Evolutionary conservation across 1,140 invertebrate species (phyloP).

Genomic region (Drosophila orosa): DNA sequence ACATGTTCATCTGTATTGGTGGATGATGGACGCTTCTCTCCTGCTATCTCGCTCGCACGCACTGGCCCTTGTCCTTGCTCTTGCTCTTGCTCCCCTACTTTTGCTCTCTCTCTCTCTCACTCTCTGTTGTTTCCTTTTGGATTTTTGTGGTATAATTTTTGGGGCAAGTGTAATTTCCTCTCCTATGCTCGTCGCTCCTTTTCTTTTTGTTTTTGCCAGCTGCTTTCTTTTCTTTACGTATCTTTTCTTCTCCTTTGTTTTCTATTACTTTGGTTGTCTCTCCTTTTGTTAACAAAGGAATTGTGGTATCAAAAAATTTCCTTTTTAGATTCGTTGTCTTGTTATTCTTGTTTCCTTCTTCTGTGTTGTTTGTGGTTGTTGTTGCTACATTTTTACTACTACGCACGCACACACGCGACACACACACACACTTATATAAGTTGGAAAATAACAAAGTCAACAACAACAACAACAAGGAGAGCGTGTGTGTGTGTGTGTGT

Average conservation of each 20-base stretch:
- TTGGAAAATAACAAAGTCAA: conserved; percentile 8
- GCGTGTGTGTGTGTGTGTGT: conserved; percentile 26
- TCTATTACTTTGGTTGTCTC: neutral
- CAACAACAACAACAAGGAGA: conserved; percentile 12
- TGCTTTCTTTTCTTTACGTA: conserved; percentile 17
- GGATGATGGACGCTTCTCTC: conserved; percentile 25
- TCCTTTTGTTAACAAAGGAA: conserved; percentile 29
- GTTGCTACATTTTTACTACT: conserved; percentile 46
- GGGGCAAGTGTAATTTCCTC: conserved; percentile 58
- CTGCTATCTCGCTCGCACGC: conserved; percentile 10
- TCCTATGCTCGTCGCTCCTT: conserved; percentile 3
- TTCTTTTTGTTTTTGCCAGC: conserved; percentile 37
- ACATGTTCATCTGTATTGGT: conserved; percentile 75
- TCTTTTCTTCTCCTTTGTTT: conserved; percentile 8
- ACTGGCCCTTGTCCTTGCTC: conserved; percentile 11
- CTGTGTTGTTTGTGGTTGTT: conserved; percentile 5
- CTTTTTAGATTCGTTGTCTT: conserved; percentile 47
- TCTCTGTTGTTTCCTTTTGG: conserved; percentile 3
- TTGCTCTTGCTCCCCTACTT: neutral
- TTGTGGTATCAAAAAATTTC: conserved; percentile 36
- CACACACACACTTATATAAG: conserved; percentile 47
- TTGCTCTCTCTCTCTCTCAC: neutral
- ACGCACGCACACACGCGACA: conserved; percentile 23
- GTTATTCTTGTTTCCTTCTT: conserved; percentile 3
- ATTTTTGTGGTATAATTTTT: conserved; percentile 36